These are phyloP conservation scores for Pseudorhombus dupliciocellatus DNA, from an alignment of 2,113 vertebrate genomes.

Conservation along the genomic window DNA sequence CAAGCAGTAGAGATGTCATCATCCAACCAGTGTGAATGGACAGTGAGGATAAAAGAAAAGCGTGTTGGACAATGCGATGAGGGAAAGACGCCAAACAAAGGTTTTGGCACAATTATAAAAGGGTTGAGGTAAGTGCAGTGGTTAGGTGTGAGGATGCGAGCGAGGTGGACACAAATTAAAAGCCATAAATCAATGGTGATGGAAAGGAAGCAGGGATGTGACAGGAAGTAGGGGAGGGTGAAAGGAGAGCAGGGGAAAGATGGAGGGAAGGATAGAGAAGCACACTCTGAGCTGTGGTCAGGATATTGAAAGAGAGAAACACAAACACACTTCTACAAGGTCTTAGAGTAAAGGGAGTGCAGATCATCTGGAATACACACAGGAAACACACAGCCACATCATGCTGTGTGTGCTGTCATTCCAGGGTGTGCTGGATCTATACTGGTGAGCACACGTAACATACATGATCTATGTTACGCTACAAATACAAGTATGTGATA, in stretches of 20 bases:
- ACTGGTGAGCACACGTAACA: slow-evolving; percentile 12
- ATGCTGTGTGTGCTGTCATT: slow-evolving; percentile 64
- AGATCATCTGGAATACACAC: slow-evolving; percentile 61
- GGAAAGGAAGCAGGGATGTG: slow-evolving; percentile 52
- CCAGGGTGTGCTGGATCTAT: slow-evolving; percentile 46
- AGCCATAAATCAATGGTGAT: slow-evolving; percentile 6
- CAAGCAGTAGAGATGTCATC: slow-evolving; percentile 42
- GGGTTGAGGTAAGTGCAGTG: slow-evolving; percentile 1
- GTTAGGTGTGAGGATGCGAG: not conserved
- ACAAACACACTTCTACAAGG: slow-evolving; percentile 70
- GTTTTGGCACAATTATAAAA: slow-evolving; percentile 13
- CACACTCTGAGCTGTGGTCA: slow-evolving; percentile 76
- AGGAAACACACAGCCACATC: slow-evolving; percentile 48
- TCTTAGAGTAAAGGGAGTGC: slow-evolving; percentile 58
- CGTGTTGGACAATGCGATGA: not conserved
- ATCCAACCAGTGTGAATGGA: slow-evolving; percentile 47
- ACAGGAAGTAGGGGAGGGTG: slow-evolving; percentile 54
- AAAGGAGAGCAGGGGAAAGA: slow-evolving; percentile 69
- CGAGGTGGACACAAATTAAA: slow-evolving; percentile 1
- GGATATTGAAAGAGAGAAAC: slow-evolving; percentile 68
- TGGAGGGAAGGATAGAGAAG: slow-evolving; percentile 73
- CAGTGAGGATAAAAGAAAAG: slow-evolving; percentile 17
- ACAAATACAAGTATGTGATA: slow-evolving; percentile 14
- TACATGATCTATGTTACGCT: slow-evolving; percentile 22
- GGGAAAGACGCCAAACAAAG: slow-evolving; percentile 2